Conservation (phyloP, 2,113 vertebrate species). For the Trogon melanurus region DNA sequence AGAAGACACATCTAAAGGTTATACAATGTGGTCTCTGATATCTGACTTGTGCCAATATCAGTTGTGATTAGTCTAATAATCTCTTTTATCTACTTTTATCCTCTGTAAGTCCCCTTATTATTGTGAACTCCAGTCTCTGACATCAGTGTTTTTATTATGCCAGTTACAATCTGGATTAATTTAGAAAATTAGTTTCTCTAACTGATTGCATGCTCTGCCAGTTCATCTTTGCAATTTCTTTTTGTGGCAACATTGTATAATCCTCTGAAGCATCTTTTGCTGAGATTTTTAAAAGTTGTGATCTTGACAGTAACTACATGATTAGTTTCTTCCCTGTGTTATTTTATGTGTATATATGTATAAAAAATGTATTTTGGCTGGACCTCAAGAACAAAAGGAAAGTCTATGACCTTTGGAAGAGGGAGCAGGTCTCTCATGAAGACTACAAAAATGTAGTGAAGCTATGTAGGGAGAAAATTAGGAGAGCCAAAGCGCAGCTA, state of each 20-base stretch:
- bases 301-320: neutral
- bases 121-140: neutral
- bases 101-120: neutral
- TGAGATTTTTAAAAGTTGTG: neutral
- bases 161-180: neutral
- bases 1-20: neutral
- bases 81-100: neutral
- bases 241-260: neutral
- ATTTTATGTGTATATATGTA: neutral
- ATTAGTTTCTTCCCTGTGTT: neutral
- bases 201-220: neutral
- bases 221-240: neutral
- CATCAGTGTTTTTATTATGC: neutral
- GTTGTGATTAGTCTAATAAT: neutral
- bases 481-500: too few relatives aligned
- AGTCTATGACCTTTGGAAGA: too few relatives aligned
- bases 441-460: too few relatives aligned
- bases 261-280: neutral
- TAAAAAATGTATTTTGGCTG: too few relatives aligned
- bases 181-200: conserved; percentile 9
- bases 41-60: neutral
- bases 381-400: too few relatives aligned
- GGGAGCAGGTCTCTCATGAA: too few relatives aligned
- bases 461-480: too few relatives aligned
- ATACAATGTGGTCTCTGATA: neutral